Evolutionary conservation across 2,888 invertebrate species (phyloP), one percentile per base, ranked within the genome.

Genomic region (Pyrochroa serraticornis): DNA sequence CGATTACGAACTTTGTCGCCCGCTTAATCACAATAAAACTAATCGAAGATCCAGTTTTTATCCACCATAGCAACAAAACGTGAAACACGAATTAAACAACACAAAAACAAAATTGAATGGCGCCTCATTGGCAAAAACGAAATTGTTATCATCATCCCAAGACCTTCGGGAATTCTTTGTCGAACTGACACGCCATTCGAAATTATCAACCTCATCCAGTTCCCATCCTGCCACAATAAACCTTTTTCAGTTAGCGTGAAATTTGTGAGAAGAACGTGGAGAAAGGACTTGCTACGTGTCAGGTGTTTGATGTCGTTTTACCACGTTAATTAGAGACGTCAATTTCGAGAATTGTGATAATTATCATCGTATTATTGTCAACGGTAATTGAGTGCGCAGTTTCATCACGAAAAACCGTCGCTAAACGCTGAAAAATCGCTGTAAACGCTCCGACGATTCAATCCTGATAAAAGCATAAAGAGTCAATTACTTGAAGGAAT

Each of bases 161-260:
- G 47, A 47, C 47, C 53, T 53, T 53, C 46, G 43, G 43, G 14
- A 37, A 3, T 6, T 38, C 49, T 49, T 56, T 56, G 56, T 56
- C 49, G 43, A 33, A 13, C 43, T 50, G 13, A 37, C 38, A 50
- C 49, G 63, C 62, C 60, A 60, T 61, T 63, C 52, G 58, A 65
- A 67, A 65, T 65, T 61, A 64, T 56, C 62, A 53, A 63, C 57
- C 62, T 66, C 66, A 66, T 64, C 56, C 62, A 62, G 53, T 60
- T 61, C 57, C 63, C 59, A 67, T 67, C 58, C 61, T 65, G 62
- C 64, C 66, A 66, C 64, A 65, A 66, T 64, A 62, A 64, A 62
- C 63, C 5, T 66, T 66, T 65, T 65, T 65, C 61, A 64, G 63
- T 53, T 59, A 60, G 61, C 66, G 64, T 66, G 66, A 66, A 66